Evolutionary conservation across 2,113 vertebrate genomes (phyloP), one percentile per base, ranked within the genome.

Genomic region (Osmerus mordax): DNA sequence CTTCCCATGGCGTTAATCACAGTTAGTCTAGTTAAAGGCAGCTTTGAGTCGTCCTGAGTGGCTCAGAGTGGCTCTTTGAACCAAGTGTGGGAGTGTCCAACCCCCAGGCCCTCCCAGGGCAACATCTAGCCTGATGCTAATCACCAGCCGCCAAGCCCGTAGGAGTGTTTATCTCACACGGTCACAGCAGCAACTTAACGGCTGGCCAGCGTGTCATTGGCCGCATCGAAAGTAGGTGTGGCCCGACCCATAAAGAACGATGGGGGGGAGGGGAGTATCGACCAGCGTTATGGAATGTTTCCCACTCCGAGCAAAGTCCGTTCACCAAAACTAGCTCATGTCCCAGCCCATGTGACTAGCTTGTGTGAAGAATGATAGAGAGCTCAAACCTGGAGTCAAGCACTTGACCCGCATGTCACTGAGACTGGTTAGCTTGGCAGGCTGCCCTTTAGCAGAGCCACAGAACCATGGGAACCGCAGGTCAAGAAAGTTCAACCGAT

Each of bases 161-260:
- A 36, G 32, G 32, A 36, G 0, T 36, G 32, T 36, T 36, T 69
- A 61, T n/a, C 58, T 51, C 47, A 28, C 18, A 53, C 32, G n/a
- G 23, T 67, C 16, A 15, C 23, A 8, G 52, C n/a, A 21, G 18
- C 51, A 68, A 66, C 78, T 73, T 36, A 76, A 73, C 73, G 54
- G 55, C 69, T 28, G 15, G 9, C 63, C 16, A 12, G 5, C 51
- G 16, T 58, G 25, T n/a, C 9, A 80, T 69, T 83, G 84, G 86
- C 76, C 18, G 52, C 19, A 53, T 32, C 15, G 1, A 66, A 69
- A 5, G 25, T 28, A 70, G 83, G 70, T 62, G 70, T 2, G 61
- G 74, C 68, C 21, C 25, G 11, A 51, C 29, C 4, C 5, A 60
- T 67, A 70, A 13, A 14, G 29, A n/a, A 16, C 19, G 16, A 28